These are phyloP conservation scores for Echinometra lucunter DNA, from an alignment of 53 echinoderm and acorn worm species.

Conservation along the genomic window DNA sequence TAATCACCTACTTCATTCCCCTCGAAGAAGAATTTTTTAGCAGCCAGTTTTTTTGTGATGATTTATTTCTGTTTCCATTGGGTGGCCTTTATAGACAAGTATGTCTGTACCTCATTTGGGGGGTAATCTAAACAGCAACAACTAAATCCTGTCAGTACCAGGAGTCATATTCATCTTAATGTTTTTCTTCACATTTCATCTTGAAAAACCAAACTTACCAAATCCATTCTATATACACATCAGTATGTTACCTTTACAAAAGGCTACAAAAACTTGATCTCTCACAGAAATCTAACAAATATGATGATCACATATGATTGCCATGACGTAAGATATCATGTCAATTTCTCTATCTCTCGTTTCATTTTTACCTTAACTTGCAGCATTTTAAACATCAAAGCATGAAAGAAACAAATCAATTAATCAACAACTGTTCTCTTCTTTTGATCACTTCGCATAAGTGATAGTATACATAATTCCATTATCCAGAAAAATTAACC, in stretches of 20 bases:
- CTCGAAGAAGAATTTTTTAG: too few relatives aligned
- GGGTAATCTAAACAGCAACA: neutral
- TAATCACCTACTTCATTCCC: too few relatives aligned
- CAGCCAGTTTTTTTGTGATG: too few relatives aligned
- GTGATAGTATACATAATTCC: neutral
- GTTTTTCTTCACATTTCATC: neutral
- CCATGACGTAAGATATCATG: neutral
- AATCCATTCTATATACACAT: neutral
- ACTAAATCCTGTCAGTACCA: neutral
- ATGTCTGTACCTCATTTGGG: too few relatives aligned
- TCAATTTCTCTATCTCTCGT: neutral
- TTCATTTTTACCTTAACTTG: neutral
- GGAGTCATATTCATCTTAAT: neutral
- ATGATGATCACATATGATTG: neutral
- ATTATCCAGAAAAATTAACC: too few relatives aligned
- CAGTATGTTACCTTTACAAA: neutral
- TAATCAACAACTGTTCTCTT: neutral
- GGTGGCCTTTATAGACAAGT: too few relatives aligned
- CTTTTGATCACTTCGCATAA: neutral
- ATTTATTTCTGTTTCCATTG: too few relatives aligned
- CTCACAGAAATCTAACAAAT: neutral
- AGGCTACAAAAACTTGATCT: neutral
- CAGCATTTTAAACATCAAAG: constrained; percentile 15
- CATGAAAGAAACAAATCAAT: constrained; percentile 30
- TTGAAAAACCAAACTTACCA: neutral